Evolutionary conservation across 2,888 invertebrate genomes (phyloP).

Genomic region (Cephus pygmeus): DNA sequence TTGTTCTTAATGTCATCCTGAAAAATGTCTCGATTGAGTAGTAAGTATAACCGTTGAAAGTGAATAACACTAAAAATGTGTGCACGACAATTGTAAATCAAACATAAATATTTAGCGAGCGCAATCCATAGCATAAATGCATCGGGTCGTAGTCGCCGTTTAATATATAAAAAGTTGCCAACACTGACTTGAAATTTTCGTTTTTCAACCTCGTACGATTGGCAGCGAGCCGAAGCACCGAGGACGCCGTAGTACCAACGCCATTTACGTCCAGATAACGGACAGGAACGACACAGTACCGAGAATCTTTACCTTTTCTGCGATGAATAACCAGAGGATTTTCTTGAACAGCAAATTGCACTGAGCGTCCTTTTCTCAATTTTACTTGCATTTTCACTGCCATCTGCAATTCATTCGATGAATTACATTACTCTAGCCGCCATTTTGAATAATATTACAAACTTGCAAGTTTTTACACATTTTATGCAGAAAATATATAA

Average conservation of each 20-base stretch:
- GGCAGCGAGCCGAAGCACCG: conserved; percentile 52
- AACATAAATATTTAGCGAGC: background rate
- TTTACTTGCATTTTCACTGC: background rate
- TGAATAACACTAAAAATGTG: background rate
- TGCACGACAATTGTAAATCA: background rate
- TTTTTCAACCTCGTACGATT: conserved; percentile 56
- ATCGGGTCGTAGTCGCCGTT: background rate
- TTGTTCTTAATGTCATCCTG: background rate
- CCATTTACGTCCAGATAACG: conserved; percentile 42
- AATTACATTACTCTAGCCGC: no score
- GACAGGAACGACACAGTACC: background rate
- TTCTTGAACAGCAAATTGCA: no score
- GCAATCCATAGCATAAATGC: background rate
- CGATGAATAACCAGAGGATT: no score
- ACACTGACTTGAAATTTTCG: conserved; percentile 64
- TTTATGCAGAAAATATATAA: no score
- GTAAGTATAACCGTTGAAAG: background rate
- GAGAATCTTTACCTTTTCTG: no score
- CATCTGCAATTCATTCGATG: background rate
- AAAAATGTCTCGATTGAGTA: background rate
- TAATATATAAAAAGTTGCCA: conserved; percentile 61
- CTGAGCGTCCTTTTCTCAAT: background rate
- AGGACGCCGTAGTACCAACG: conserved; percentile 46
- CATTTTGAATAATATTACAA: no score
- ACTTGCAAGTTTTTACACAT: no score